phyloP scores from a whole-genome alignment of 2,888 invertebrate genomes.

The Neocrepidodera transversa region DNA sequence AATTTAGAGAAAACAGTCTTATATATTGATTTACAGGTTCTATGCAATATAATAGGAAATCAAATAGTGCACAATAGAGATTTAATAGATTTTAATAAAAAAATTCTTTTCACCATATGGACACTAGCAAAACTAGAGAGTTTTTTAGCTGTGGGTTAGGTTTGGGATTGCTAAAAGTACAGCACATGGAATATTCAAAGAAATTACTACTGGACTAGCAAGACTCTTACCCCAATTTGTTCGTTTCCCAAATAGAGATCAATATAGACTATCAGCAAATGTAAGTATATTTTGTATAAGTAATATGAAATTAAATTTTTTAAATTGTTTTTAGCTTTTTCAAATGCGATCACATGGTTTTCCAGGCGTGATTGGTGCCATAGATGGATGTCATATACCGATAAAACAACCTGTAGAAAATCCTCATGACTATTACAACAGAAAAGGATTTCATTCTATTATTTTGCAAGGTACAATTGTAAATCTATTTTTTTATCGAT shows the following conservation, averaged over 20 bases:
- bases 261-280: neutral
- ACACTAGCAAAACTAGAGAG: constrained; percentile 1
- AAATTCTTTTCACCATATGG: too few relatives aligned
- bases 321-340: too few relatives aligned
- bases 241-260: neutral
- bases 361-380: too few relatives aligned
- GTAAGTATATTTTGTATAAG: neutral
- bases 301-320: too few relatives aligned
- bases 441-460: constrained; percentile 30
- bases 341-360: too few relatives aligned
- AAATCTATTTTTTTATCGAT: neutral
- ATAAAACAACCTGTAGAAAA: constrained; percentile 24
- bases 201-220: neutral
- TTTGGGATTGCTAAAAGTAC: constrained; percentile 5
- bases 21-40: too few relatives aligned
- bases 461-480: constrained; percentile 23
- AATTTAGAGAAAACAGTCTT: too few relatives aligned
- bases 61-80: too few relatives aligned
- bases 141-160: constrained; percentile 1
- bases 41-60: too few relatives aligned
- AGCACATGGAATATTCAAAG: constrained; percentile 1
- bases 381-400: constrained; percentile 22
- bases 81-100: too few relatives aligned
- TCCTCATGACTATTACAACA: constrained; percentile 27
- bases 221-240: neutral